Conservation (phyloP, 2,113 vertebrate species). For the Genyomyrus donnyi region DNA sequence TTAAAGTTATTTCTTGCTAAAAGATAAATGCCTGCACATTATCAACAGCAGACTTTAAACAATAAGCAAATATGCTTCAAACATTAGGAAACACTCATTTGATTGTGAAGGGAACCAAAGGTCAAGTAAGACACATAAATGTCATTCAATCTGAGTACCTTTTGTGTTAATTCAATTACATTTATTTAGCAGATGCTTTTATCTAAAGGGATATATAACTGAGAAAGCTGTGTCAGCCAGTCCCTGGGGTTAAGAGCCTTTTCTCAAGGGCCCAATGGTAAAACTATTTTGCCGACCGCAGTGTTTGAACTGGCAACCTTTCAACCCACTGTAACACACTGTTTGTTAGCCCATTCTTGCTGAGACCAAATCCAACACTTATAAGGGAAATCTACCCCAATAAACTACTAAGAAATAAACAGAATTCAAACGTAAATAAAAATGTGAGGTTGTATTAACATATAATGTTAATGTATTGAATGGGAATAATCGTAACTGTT, state of each 20-base stretch:
- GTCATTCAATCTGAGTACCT: background rate
- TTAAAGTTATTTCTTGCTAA: background rate
- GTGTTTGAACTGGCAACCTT: background rate
- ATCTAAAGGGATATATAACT: background rate
- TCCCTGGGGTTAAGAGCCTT: background rate
- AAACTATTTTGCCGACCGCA: background rate
- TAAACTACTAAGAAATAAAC: background rate
- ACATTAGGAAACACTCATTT: background rate
- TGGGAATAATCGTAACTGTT: background rate
- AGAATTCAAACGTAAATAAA: background rate
- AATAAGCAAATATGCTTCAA: background rate
- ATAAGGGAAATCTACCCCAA: background rate
- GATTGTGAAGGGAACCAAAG: background rate
- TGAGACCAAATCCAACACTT: background rate
- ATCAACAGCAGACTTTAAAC: background rate
- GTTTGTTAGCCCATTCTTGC: background rate
- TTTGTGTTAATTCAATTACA: background rate
- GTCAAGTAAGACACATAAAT: background rate
- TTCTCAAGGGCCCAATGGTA: background rate
- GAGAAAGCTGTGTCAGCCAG: background rate
- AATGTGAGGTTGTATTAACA: background rate
- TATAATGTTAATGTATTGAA: background rate
- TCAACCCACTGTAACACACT: background rate
- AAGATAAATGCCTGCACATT: background rate
- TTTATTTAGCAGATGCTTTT: background rate